These are phyloP conservation scores for Myotis daubentonii DNA, from an alignment of 2,797 vertebrate species.

Conservation along the genomic window DNA sequence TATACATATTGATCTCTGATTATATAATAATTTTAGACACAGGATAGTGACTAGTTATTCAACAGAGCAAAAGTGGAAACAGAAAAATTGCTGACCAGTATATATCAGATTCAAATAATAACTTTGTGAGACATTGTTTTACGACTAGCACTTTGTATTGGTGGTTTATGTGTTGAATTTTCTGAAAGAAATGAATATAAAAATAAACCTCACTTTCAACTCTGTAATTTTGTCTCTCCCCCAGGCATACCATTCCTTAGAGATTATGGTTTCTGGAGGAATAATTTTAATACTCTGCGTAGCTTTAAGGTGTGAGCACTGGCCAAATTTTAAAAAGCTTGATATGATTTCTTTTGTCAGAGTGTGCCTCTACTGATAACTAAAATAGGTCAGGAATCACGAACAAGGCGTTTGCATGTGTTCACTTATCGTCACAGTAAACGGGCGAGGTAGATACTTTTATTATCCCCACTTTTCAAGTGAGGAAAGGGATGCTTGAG, in stretches of 20 bases:
- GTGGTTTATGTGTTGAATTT: not conserved
- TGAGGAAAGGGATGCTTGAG: not conserved
- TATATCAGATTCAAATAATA: conserved; percentile 16
- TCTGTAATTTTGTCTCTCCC: not conserved
- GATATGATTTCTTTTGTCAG: not conserved
- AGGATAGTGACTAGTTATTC: not conserved
- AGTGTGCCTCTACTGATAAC: not conserved
- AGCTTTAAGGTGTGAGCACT: not conserved
- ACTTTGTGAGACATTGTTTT: not conserved
- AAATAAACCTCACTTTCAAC: conserved; percentile 20
- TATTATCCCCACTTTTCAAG: not conserved
- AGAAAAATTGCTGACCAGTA: not conserved
- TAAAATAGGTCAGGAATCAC: not conserved
- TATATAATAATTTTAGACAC: conserved; percentile 9
- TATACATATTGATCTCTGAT: not conserved
- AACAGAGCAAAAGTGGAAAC: not conserved
- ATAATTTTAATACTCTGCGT: not conserved
- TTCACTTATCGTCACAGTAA: not conserved
- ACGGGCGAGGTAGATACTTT: not conserved
- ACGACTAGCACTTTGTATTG: not conserved
- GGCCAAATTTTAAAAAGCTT: not conserved
- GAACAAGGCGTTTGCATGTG: not conserved
- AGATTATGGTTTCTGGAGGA: conserved; percentile 22
- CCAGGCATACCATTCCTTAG: not conserved
- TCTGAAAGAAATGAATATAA: not conserved